phyloP scores from a whole-genome alignment of 2,113 vertebrate species.

The Campylorhamphus procurvoides region DNA sequence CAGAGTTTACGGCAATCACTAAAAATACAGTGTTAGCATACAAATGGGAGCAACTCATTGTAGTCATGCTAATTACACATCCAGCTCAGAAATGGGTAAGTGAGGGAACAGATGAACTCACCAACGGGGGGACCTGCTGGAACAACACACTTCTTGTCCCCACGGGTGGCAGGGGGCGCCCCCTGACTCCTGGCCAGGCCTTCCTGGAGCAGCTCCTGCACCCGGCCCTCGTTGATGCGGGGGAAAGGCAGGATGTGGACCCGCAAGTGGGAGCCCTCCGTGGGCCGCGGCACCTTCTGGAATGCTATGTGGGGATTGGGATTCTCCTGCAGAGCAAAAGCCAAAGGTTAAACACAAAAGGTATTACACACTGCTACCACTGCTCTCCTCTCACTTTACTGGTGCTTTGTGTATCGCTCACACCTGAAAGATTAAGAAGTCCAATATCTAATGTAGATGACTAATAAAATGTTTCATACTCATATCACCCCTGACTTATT shows the following conservation, averaged over 20 bases:
- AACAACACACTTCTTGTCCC: conserved; percentile 94
- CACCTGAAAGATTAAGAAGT: not conserved
- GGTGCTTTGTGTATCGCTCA: not conserved
- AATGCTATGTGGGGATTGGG: conserved; percentile 98
- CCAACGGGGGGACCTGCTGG: conserved; percentile 93
- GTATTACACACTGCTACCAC: not conserved
- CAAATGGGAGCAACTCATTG: not conserved
- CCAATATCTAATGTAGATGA: not conserved
- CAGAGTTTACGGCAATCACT: not conserved
- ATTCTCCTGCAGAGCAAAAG: conserved; percentile 83
- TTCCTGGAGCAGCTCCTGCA: conserved; percentile 87
- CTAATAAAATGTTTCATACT: not conserved
- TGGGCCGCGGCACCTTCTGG: conserved; percentile 96
- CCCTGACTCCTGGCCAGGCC: conserved; percentile 82
- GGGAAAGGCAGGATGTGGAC: conserved; percentile 95
- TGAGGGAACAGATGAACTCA: conserved; percentile 64
- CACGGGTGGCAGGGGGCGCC: conserved; percentile 64
- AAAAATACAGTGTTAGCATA: not conserved
- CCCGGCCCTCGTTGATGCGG: conserved; percentile 82
- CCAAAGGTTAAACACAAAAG: not conserved
- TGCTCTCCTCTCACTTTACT: not conserved
- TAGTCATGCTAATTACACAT: not conserved
- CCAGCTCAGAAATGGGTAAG: not conserved
- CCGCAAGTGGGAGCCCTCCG: conserved; percentile 94
- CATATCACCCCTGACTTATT: not conserved